A percentile compares a stretch with the other conserved stretches of the same genome.
phyloP scores from a whole-genome alignment of 2,888 invertebrate species.

The Listrodromus nycthemerus region DNA sequence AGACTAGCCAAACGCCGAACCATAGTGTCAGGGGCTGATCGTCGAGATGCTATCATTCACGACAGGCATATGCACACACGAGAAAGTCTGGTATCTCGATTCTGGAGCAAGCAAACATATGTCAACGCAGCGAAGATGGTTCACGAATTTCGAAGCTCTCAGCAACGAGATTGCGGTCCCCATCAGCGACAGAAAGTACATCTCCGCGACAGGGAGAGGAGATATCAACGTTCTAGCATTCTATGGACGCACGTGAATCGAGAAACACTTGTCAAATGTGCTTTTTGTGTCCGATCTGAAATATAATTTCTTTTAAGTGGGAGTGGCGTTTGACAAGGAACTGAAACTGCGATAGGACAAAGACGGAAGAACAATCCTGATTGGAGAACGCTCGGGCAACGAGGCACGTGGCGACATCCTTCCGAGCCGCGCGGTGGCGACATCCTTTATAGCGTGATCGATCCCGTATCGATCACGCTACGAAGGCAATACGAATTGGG shows the following conservation, averaged over 20 bases:
- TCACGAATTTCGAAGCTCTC: conserved; percentile 48
- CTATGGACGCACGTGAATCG: conserved; percentile 57
- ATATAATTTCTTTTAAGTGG: conserved; percentile 57
- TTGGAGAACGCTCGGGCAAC: too few species aligned
- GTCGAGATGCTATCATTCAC: conserved; percentile 45
- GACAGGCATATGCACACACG: neutral
- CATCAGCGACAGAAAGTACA: conserved; percentile 64
- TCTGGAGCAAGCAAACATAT: conserved; percentile 69
- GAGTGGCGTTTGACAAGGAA: conserved; percentile 65
- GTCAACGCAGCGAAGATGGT: conserved; percentile 62
- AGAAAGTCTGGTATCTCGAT: conserved; percentile 62
- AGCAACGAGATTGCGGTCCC: conserved; percentile 23
- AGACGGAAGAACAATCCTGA: conserved; percentile 31
- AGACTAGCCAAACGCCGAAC: conserved; percentile 27
- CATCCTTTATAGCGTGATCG: too few species aligned
- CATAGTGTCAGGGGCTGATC: conserved; percentile 59
- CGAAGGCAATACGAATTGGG: too few species aligned
- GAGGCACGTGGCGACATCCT: too few species aligned
- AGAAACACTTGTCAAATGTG: conserved; percentile 61
- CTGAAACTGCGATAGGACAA: conserved; percentile 53
- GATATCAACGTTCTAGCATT: conserved; percentile 56
- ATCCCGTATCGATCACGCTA: too few species aligned
- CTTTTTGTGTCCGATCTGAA: conserved; percentile 60
- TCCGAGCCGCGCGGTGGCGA: too few species aligned
- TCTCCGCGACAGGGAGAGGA: conserved; percentile 35